Percentiles rank a stretch among this genome's conserved stretches.
Conservation (phyloP, 64 coral and sea anemone genomes). For the Pachyseris speciosa region DNA sequence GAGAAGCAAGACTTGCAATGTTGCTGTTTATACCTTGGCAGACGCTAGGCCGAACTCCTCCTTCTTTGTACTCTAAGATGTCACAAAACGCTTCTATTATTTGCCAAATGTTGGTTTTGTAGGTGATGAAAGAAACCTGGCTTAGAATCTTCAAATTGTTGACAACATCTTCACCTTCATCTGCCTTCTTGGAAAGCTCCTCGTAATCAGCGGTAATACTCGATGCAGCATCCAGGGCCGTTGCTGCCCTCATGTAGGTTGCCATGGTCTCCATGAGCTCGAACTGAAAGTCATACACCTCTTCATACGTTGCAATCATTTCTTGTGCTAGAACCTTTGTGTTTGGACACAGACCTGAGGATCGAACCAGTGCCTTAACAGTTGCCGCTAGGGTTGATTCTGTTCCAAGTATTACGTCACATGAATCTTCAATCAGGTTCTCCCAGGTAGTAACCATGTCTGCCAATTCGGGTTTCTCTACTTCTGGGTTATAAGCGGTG, state of each 20-base stretch:
- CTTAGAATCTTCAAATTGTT: neutral
- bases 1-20: slow-evolving; percentile 16
- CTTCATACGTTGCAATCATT: slow-evolving; percentile 29
- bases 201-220: slow-evolving; percentile 16
- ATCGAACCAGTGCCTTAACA: neutral
- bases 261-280: slow-evolving; percentile 35
- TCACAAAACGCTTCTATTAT: slow-evolving; percentile 8
- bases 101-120: slow-evolving; percentile 35
- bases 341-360: neutral
- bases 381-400: neutral
- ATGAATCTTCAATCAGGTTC: neutral
- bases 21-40: neutral
- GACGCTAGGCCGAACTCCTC: slow-evolving; percentile 11
- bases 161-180: neutral
- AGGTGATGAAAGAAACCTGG: neutral
- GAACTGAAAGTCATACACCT: slow-evolving; percentile 47
- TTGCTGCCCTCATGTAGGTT: slow-evolving; percentile 14
- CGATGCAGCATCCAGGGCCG: neutral
- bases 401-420: neutral
- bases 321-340: slow-evolving; percentile 19
- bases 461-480: slow-evolving; percentile 3
- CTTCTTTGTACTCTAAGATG: slow-evolving; percentile 30
- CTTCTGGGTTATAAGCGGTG: neutral
- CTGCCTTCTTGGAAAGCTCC: neutral
- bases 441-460: neutral